Evolutionary conservation across 2,113 vertebrate species (phyloP).

Genomic region (Cathartes aura): DNA sequence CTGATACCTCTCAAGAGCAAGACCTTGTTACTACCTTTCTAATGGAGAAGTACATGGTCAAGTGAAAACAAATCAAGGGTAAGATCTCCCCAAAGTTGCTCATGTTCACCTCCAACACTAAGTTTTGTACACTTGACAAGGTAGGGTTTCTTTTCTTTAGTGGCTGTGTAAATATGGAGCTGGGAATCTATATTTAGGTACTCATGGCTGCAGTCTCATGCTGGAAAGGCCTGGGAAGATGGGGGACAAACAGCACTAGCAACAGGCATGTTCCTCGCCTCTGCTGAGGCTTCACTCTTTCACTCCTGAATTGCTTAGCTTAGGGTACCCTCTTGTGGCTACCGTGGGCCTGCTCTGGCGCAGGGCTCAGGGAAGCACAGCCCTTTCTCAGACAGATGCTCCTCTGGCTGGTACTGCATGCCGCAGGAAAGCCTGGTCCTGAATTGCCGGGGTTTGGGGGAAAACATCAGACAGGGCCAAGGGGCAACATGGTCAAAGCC

Average conservation of each 20-base stretch:
- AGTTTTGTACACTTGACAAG: not conserved
- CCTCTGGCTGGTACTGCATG: not conserved
- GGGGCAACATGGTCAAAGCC: not conserved
- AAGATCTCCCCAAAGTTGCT: not conserved
- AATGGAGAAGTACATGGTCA: not conserved
- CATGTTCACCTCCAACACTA: not conserved
- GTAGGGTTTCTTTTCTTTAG: not conserved
- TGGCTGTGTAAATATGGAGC: not conserved
- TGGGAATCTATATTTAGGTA: not conserved
- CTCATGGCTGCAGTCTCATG: not conserved
- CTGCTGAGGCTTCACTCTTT: not conserved
- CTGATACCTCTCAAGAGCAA: not conserved
- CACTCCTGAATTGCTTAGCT: conserved; percentile 36
- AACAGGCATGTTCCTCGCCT: rapidly evolving
- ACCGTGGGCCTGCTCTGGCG: not conserved
- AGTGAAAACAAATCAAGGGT: not conserved
- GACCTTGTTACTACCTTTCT: not conserved
- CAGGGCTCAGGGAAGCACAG: not conserved
- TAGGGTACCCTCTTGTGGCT: conserved; percentile 70
- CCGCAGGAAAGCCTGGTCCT: rapidly evolving
- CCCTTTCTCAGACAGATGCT: not conserved
- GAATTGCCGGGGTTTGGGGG: not conserved
- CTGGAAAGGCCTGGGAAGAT: not conserved
- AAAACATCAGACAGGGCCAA: not conserved
- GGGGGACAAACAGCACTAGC: not conserved